Evolutionary conservation across 53 echinoderm and acorn worm species (phyloP).

Genomic region (Zoroaster sp.): DNA sequence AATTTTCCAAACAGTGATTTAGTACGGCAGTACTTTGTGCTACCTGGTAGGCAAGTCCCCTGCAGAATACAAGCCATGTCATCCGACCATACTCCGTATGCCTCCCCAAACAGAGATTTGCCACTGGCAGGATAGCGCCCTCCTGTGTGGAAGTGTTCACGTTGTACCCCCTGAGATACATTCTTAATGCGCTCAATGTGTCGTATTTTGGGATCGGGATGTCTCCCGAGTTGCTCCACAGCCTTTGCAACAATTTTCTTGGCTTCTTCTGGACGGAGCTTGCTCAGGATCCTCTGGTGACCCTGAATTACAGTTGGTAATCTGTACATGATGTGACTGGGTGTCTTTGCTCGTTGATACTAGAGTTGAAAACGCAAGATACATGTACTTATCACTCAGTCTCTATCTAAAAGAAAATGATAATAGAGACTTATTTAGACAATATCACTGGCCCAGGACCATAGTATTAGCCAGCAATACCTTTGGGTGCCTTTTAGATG

Average conservation of each 20-base stretch:
- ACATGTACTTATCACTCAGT: neutral
- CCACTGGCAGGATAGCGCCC: constrained; percentile 53
- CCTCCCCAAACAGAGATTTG: constrained; percentile 36
- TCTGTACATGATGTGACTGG: constrained; percentile 57
- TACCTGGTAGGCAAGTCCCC: constrained; percentile 91
- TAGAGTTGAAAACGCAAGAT: no score
- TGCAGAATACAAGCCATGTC: constrained; percentile 97
- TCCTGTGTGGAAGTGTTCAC: constrained; percentile 62
- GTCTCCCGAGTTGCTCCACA: constrained; percentile 39
- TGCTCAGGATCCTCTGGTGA: constrained; percentile 51
- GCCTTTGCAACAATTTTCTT: constrained; percentile 50
- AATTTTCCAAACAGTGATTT: constrained; percentile 91
- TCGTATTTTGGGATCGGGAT: neutral
- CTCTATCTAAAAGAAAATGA: neutral
- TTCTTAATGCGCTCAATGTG: neutral
- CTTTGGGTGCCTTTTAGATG: no score
- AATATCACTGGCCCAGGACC: no score
- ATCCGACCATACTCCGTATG: constrained; percentile 87
- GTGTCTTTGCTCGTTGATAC: neutral
- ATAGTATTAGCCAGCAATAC: no score
- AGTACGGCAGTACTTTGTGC: constrained; percentile 90
- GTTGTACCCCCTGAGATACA: constrained; percentile 54
- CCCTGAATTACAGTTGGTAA: constrained; percentile 69
- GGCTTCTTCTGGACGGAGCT: constrained; percentile 51
- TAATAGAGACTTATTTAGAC: no score